Percentiles rank a stretch among this genome's conserved stretches.
These are phyloP conservation scores for Puntigrus tetrazona DNA, from an alignment of 2,113 vertebrate species.

Conservation along the genomic window DNA sequence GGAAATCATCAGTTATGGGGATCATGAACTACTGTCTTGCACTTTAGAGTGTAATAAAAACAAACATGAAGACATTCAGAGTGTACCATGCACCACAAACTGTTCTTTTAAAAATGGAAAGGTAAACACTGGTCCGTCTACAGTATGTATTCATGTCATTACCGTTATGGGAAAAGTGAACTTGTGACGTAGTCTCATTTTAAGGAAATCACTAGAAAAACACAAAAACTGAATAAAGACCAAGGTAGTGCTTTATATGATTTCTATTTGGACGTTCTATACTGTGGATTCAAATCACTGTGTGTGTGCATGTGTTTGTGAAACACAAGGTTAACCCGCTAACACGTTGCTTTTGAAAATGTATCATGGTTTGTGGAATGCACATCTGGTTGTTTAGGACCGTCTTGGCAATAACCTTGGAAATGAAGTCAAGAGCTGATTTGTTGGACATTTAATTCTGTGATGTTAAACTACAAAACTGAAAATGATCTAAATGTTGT, in stretches of 20 bases:
- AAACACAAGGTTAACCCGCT: conserved; percentile 32
- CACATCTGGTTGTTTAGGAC: conserved; percentile 35
- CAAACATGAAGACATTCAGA: conserved; percentile 8
- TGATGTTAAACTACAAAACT: conserved; percentile 37
- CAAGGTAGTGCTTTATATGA: conserved; percentile 8
- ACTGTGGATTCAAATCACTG: conserved; percentile 31
- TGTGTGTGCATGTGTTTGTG: conserved; percentile 17
- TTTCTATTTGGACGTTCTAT: conserved; percentile 41
- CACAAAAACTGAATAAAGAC: conserved; percentile 14
- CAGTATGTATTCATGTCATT: conserved; percentile 24
- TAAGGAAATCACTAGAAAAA: conserved; percentile 26
- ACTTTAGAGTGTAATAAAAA: conserved; percentile 8
- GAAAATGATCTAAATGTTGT: conserved; percentile 20
- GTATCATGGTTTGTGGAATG: conserved; percentile 40
- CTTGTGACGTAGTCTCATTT: conserved; percentile 16
- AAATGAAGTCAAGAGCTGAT: conserved; percentile 39
- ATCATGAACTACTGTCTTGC: not conserved
- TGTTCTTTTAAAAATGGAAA: not conserved
- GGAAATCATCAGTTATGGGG: not conserved
- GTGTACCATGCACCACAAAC: conserved; percentile 35
- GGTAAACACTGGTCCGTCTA: not conserved
- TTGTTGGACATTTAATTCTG: conserved; percentile 44
- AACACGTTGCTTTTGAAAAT: conserved; percentile 33
- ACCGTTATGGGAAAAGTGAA: conserved; percentile 38
- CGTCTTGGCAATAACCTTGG: conserved; percentile 57